Evolutionary conservation across 2,113 vertebrate genomes (phyloP).

Genomic region (Cnemophilus loriae): DNA sequence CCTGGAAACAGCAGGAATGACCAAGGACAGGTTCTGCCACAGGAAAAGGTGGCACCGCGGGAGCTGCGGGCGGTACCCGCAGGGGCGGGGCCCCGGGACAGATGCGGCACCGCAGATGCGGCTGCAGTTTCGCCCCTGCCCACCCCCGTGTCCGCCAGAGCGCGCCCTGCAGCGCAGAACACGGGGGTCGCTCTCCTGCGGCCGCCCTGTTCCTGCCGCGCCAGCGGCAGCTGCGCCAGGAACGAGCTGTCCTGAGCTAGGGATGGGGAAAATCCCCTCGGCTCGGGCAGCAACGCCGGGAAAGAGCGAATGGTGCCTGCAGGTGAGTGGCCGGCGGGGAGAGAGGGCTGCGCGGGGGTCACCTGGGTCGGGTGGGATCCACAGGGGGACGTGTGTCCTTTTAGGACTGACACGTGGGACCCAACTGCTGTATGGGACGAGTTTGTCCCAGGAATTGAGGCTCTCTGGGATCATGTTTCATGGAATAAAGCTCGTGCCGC

Average conservation of each 20-base stretch:
- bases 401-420: no score
- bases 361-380: neutral
- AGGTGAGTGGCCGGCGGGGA: neutral
- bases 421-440: neutral
- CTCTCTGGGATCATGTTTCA: neutral
- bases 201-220: neutral
- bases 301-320: neutral
- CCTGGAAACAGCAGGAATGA: neutral
- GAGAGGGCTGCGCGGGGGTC: neutral
- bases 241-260: neutral
- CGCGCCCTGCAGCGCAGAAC: neutral
- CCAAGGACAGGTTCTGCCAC: rapidly evolving
- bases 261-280: no score
- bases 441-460: neutral
- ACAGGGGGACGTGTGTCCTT: neutral
- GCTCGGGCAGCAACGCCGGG: neutral
- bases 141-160: neutral
- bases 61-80: neutral
- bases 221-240: neutral
- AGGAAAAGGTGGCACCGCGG: neutral
- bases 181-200: no score
- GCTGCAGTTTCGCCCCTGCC: no score
- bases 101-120: no score
- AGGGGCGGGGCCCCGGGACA: neutral
- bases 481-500: no score